Evolutionary conservation across 2,113 vertebrate species (phyloP).

Genomic region (Tychaedon coryphoeus): DNA sequence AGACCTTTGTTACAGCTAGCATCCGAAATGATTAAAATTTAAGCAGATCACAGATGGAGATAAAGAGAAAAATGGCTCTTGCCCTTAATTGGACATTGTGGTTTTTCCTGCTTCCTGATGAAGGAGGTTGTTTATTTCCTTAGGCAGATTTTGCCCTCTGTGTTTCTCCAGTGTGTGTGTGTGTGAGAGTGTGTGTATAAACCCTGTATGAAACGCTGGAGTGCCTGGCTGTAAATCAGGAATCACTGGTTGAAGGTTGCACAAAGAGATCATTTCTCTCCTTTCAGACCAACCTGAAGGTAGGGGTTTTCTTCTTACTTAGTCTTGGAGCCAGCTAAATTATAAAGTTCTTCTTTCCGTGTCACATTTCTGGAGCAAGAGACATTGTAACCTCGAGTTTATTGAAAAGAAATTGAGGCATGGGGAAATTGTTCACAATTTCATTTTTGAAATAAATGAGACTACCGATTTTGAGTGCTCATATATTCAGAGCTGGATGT

Average conservation of each 20-base stretch:
- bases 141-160: not conserved
- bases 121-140: not conserved
- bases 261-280: not conserved
- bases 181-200: not conserved
- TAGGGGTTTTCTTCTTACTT: not conserved
- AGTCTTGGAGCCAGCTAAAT: not conserved
- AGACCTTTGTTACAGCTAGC: not conserved
- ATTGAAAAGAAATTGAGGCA: not conserved
- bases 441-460: not conserved
- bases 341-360: not conserved
- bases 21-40: not conserved
- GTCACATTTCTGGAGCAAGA: not conserved
- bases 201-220: not conserved
- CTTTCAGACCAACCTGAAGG: not conserved
- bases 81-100: not conserved
- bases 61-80: not conserved
- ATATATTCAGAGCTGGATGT: not conserved
- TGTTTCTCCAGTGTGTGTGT: no score
- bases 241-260: not conserved
- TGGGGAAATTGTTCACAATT: not conserved
- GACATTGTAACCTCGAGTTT: not conserved
- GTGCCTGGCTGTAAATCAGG: not conserved
- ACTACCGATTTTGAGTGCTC: not conserved
- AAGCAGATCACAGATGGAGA: not conserved
- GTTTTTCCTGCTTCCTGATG: not conserved